Evolutionary conservation across 1,140 invertebrate genomes (phyloP).

Genomic region (Drosophila orena): DNA sequence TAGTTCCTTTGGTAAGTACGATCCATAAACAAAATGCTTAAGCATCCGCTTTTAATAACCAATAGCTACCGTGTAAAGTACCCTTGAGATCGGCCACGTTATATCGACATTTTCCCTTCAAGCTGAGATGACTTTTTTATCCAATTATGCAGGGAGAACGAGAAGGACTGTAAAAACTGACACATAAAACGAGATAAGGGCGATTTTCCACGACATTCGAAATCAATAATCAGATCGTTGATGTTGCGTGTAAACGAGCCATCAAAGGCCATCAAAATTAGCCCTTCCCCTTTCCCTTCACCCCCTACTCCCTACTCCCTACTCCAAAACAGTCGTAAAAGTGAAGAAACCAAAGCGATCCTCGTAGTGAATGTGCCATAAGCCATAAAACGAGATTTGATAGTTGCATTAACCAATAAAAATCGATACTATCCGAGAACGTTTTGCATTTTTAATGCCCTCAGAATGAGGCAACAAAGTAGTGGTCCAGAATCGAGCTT

Average conservation of each 20-base stretch:
- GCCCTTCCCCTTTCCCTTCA: conserved; percentile 5
- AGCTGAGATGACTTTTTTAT: conserved; percentile 25
- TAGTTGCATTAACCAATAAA: conserved; percentile 44
- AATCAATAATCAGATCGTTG: conserved; percentile 56
- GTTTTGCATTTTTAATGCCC: conserved; percentile 32
- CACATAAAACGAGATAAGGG: conserved; percentile 52
- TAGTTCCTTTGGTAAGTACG: not conserved
- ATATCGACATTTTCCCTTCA: conserved; percentile 1
- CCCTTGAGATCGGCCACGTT: conserved; percentile 3
- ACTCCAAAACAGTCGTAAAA: conserved; percentile 30
- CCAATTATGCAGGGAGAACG: conserved; percentile 16
- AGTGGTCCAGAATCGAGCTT: not conserved
- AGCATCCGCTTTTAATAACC: conserved; percentile 4
- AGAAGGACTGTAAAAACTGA: conserved; percentile 40
- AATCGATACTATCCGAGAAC: conserved; percentile 26
- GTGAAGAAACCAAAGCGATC: conserved; percentile 41
- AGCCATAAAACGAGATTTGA: conserved; percentile 50
- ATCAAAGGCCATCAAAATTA: conserved; percentile 44
- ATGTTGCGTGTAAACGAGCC: conserved; percentile 47
- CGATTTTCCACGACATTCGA: conserved; percentile 36
- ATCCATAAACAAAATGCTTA: conserved; percentile 29
- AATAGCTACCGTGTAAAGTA: conserved; percentile 37
- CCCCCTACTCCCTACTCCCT: not conserved
- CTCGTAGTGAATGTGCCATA: conserved; percentile 41
- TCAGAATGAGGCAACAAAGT: conserved; percentile 46